Evolutionary conservation across 1,140 invertebrate genomes (phyloP), one percentile per base, ranked within the genome.

Genomic region (Papilio dardanus): DNA sequence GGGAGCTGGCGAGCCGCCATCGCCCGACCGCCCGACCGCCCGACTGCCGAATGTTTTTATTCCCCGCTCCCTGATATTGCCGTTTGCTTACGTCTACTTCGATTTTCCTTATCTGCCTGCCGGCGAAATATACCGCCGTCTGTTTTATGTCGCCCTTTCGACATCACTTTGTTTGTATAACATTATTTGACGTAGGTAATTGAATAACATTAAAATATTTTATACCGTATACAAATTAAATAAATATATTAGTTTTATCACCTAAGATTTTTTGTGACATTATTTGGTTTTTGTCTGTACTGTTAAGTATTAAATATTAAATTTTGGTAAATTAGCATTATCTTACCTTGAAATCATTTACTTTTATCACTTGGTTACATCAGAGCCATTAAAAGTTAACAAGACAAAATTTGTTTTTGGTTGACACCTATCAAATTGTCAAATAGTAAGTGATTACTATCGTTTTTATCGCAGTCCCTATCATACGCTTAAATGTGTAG

Each of bases 1-100:
- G 78, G 78, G 82, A 82, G 76, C 83, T 88, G 86, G 88, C 88
- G 85, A 83, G 66, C 83, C 76, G 86, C 86, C 86, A 88, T 85
- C 77, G 83, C 76, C 80, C 76, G 80, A 76, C 75, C 79, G 79
- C 79, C 80, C 76, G 80, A 78, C 76, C 79, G 78, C 78, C 80
- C n/a, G n/a, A n/a, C n/a, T n/a, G n/a, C 31, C 81, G 85, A 86
- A 89, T 84, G 82, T 84, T 89, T 89, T 89, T 87, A 84, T 88
- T 87, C 74, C 74, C 74, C 58, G 74, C 77, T 79, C 76, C 77
- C 76, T 79, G 84, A 90, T 90, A 91, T 91, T 90, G 85, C 85
- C 76, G 84, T 89, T 87, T 88, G 79, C 82, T 85, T 82, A 84
- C 76, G 83, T 80, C 78, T 77, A 67, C 68, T 73, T 76, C 77